Percentiles rank a stretch among this genome's conserved stretches.
phyloP scores from a whole-genome alignment of 2,888 invertebrate genomes.

The Theristus sp. region DNA sequence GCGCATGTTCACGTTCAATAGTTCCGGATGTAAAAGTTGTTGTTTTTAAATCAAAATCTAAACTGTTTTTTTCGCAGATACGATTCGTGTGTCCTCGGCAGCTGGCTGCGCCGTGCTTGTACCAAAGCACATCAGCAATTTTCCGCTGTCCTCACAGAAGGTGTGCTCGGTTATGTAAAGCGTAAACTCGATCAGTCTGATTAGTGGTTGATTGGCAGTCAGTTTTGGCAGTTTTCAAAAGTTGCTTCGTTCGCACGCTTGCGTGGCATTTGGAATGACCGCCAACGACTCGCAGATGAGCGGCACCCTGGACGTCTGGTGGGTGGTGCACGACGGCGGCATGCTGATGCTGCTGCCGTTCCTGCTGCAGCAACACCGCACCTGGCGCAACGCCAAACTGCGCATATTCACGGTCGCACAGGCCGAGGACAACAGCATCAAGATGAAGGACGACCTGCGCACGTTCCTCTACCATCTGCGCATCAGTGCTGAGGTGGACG shows the following conservation, averaged over 20 bases:
- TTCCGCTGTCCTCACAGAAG: slow-evolving; percentile 72
- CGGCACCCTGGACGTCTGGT: slow-evolving; percentile 82
- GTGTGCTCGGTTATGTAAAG: slow-evolving; percentile 10
- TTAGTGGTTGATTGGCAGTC: too few species aligned
- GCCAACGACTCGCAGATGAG: background rate
- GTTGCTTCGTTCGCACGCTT: background rate
- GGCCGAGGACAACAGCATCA: slow-evolving; percentile 39
- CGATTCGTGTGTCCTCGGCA: slow-evolving; percentile 57
- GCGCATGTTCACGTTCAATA: too few species aligned
- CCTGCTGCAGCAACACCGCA: slow-evolving; percentile 57
- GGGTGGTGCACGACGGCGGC: slow-evolving; percentile 85
- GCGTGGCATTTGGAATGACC: background rate
- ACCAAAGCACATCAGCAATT: slow-evolving; percentile 90
- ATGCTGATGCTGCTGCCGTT: slow-evolving; percentile 68
- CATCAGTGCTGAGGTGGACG: slow-evolving; percentile 81
- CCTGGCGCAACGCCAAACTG: slow-evolving; percentile 95
- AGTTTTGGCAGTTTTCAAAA: too few species aligned
- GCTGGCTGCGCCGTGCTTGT: slow-evolving; percentile 90
- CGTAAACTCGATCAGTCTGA: too few species aligned
- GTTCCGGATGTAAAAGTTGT: too few species aligned
- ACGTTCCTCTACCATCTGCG: slow-evolving; percentile 91
- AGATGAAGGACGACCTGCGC: slow-evolving; percentile 93
- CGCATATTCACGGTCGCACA: slow-evolving; percentile 98
- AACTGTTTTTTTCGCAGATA: slow-evolving; percentile 31
- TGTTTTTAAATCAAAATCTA: too few species aligned